Base-by-base conservation (phyloP, 2,113 vertebrate genomes). In the Acrocephalus arundinaceus region DNA sequence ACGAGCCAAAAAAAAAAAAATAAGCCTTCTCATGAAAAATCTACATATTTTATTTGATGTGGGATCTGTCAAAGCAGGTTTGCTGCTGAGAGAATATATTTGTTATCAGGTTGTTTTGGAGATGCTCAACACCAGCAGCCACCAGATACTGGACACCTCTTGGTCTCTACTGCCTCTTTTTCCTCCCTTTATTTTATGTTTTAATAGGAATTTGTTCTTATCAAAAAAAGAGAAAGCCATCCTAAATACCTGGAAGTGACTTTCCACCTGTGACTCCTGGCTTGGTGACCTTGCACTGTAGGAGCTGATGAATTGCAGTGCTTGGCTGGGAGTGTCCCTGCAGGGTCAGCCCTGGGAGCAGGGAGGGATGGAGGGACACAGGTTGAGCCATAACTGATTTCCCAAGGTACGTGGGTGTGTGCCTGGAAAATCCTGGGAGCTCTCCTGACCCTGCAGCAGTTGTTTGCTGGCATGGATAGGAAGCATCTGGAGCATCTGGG, bases 41-140 rank as follows among this genome's bases (percentile, higher is more conserved):
- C 80, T 74, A 54, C 23, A 25, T 66, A 31, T 77, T 90, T 87
- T 61, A 75, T 89, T 89, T 70, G 37, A 16, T 67, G 79, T 74
- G 59, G 73, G 43, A 73, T 92, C 86, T 94, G 73, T 84, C 92
- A 87, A 89, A 85, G 88, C 30, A 87, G 74, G 68, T 91, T 94
- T 89, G 54, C 74, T 91, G 70, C 68, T 84, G 66, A 92, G 45
- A 89, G 17, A 43, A 81, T 87, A 8, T 82, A 78, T 92, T 89
- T 92, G 72, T 86, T 74, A 63, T 39, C 25, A 61, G 30, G 41
- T 15, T 80, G 73, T 79, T 91, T 74, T 76, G 68, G 59, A 61
- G 77, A 68, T 65, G 43, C 41, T 79, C 55, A 61, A 16, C 46
- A 71, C 27, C 48, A 91, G 91, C 17, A 85, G 46, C 20, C 54